Conservation (phyloP, 2,113 vertebrate genomes). For the Aleadryas rufinucha region DNA sequence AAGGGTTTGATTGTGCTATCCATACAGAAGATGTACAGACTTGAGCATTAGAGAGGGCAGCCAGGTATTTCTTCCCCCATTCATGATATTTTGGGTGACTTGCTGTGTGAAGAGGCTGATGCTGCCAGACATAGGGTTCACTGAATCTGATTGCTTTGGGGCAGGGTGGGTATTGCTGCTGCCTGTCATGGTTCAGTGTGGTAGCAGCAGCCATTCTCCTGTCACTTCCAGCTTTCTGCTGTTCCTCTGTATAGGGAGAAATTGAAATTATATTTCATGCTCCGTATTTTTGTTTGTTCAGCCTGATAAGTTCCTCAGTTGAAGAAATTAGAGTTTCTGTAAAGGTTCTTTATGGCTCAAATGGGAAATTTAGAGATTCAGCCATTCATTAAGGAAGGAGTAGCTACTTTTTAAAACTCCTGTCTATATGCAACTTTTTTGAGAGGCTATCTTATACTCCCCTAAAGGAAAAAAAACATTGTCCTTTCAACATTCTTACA, state of each 20-base stretch:
- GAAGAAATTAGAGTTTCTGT: background rate
- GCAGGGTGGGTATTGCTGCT: accelerated
- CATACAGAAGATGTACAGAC: background rate
- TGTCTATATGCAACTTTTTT: background rate
- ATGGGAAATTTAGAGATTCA: background rate
- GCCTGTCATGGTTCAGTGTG: background rate
- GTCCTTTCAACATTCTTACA: background rate
- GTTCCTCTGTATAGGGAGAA: background rate
- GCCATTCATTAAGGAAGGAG: background rate
- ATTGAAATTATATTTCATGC: background rate
- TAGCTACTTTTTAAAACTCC: background rate
- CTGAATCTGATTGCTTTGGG: background rate
- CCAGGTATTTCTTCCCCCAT: background rate
- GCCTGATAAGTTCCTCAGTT: background rate
- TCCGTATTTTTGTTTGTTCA: background rate
- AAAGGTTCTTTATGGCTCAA: background rate
- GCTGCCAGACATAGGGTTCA: background rate
- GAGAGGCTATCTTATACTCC: background rate
- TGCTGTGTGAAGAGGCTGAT: background rate
- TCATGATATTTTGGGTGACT: background rate
- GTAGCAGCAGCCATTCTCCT: background rate
- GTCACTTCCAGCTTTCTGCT: background rate
- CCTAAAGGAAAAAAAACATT: background rate
- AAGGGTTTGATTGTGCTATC: background rate
- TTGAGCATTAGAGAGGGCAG: background rate